These are phyloP conservation scores for Gobionotothen gibberifrons DNA, from an alignment of 2,797 vertebrate genomes.

Conservation along the genomic window DNA sequence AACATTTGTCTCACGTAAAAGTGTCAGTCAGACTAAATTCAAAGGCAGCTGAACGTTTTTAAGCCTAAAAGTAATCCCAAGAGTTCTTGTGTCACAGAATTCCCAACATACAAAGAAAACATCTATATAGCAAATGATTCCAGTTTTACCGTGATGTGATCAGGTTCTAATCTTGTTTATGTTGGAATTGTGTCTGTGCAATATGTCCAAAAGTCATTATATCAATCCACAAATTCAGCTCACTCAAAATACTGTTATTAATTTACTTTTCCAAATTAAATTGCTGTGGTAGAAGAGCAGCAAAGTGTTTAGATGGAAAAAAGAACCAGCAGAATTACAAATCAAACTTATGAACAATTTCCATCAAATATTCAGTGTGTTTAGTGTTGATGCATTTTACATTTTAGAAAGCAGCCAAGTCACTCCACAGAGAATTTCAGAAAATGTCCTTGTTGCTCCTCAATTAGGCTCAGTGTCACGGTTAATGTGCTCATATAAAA, in stretches of 20 bases:
- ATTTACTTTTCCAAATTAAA: constrained; percentile 1
- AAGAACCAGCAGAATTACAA: constrained; percentile 36
- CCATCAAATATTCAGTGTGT: constrained; percentile 46
- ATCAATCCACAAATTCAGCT: background rate
- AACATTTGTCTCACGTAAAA: background rate
- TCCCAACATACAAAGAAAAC: background rate
- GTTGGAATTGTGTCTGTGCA: background rate
- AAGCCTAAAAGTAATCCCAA: background rate
- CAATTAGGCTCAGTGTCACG: constrained; percentile 4
- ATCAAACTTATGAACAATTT: constrained; percentile 44
- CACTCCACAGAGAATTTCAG: constrained; percentile 24
- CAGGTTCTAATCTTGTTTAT: background rate
- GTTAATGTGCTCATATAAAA: constrained; percentile 4
- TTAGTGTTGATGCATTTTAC: constrained; percentile 40
- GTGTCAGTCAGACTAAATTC: background rate
- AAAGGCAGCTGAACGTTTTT: background rate
- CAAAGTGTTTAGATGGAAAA: constrained; percentile 28
- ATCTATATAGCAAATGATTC: background rate
- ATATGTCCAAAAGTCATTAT: background rate
- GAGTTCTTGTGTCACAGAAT: background rate
- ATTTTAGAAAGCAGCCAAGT: constrained; percentile 41
- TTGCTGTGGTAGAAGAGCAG: background rate
- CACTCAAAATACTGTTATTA: background rate
- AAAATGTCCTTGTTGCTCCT: constrained; percentile 18
- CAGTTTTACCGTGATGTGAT: background rate